Evolutionary conservation across 2,888 invertebrate species (phyloP), one percentile per base, ranked within the genome.

Genomic region (Drosophila sordidula): DNA sequence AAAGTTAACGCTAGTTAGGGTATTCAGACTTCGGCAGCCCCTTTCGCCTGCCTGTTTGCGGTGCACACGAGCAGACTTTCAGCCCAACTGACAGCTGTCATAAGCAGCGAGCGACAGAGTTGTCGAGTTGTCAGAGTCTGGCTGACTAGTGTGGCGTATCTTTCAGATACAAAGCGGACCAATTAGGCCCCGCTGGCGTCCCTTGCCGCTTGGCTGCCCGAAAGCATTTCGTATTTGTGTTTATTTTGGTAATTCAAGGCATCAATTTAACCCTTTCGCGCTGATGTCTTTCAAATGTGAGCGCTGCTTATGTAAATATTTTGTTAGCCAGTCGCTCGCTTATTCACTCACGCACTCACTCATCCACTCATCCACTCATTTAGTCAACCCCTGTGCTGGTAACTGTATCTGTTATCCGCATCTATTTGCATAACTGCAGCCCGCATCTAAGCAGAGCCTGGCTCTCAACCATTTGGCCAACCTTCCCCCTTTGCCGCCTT

Each of bases 171-270:
- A 70, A 82, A 84, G 70, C 81, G 77, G 61, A 75, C 84, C 83
- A 87, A 83, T 83, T 83, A 83, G 84, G 75, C 65, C 78, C 69
- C 45, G 36, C 22, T 22, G 38, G 4, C 39, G 39, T 16, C 36
- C 54, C 66, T 61, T 59, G 29, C 47, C 64, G 67, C 66, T 63
- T 62, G 50, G 57, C 59, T 75, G 74, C 51, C 72, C 64, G 55
- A 73, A 80, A 86, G 83, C 76, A 83, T 86, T 85, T 34, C 34
- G 34, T 34, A 80, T 80, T 72, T 77, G 56, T 84, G 87, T 84
- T 84, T 87, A 84, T 84, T 87, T 87, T 84, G 80, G 84, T 84
- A 84, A 84, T 84, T 80, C 87, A 80, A 86, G 67, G 81, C 84
- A 79, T 77, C 77, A 66, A 71, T 84, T 84, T 79, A 84, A 84